These are phyloP conservation scores for Phalacrocorax brasilianus DNA, from an alignment of 2,113 vertebrate species.

Conservation along the genomic window DNA sequence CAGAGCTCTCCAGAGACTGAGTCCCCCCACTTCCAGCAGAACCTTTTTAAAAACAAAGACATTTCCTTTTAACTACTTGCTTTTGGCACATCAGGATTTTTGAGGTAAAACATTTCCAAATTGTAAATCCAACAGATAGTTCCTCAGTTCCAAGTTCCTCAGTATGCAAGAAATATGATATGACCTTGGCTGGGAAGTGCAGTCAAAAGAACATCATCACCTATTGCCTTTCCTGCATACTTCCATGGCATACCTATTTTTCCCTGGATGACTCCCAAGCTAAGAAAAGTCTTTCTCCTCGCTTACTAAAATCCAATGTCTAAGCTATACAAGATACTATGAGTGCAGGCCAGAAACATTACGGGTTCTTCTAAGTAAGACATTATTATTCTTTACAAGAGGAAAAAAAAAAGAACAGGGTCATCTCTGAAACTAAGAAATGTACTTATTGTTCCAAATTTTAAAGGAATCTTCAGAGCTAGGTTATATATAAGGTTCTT, in stretches of 20 bases:
- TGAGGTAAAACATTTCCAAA: constrained; percentile 40
- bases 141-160: constrained; percentile 15
- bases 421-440: constrained; percentile 6
- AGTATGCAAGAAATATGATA: not conserved
- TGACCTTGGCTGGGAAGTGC: not conserved
- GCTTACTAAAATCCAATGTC: not conserved
- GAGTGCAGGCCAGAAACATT: not conserved
- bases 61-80: constrained; percentile 9
- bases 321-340: not conserved
- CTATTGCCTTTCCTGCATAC: constrained; percentile 18
- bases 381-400: not conserved
- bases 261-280: constrained; percentile 11
- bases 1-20: not conserved
- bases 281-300: not conserved
- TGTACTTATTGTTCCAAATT: not conserved
- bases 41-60: not conserved
- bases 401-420: not conserved
- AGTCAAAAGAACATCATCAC: not conserved
- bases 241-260: constrained; percentile 32
- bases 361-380: not conserved
- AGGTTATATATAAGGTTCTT: not conserved
- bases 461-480: not conserved
- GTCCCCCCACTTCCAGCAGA: not conserved
- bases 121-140: constrained; percentile 2
- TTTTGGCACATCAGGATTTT: not conserved